Conservation (phyloP, 2,888 invertebrate genomes). For the Phengaris alcon region DNA sequence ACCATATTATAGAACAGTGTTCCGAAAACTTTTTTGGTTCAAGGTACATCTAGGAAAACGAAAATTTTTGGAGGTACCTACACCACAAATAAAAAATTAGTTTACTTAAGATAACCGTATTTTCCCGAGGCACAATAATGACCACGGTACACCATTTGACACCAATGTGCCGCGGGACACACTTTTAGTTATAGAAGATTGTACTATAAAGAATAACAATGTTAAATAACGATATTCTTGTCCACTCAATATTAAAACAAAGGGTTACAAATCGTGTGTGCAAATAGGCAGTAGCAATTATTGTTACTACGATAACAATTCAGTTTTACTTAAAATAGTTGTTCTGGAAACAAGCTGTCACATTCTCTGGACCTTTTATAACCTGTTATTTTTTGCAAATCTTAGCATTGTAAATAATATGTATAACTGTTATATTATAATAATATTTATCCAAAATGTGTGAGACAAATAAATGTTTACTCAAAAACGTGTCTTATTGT, state of each 20-base stretch:
- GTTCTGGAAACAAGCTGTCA: not conserved
- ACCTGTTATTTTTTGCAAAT: not conserved
- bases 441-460: not conserved
- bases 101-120: too few species aligned
- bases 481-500: not conserved
- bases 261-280: not conserved
- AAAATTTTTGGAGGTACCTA: too few species aligned
- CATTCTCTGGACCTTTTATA: not conserved
- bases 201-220: too few species aligned
- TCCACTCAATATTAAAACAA: not conserved
- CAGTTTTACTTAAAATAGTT: not conserved
- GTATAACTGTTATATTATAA: not conserved
- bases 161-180: too few species aligned
- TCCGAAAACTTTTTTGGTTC: too few species aligned
- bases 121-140: too few species aligned
- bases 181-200: too few species aligned
- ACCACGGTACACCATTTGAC: too few species aligned
- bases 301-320: not conserved
- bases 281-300: not conserved
- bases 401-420: conserved; percentile 1
- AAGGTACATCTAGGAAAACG: too few species aligned
- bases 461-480: conserved; percentile 12
- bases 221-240: not conserved
- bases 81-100: too few species aligned
- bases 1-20: too few species aligned